Evolutionary conservation across 2,888 invertebrate genomes (phyloP).

Genomic region (Prosopocoilus inquinatus): DNA sequence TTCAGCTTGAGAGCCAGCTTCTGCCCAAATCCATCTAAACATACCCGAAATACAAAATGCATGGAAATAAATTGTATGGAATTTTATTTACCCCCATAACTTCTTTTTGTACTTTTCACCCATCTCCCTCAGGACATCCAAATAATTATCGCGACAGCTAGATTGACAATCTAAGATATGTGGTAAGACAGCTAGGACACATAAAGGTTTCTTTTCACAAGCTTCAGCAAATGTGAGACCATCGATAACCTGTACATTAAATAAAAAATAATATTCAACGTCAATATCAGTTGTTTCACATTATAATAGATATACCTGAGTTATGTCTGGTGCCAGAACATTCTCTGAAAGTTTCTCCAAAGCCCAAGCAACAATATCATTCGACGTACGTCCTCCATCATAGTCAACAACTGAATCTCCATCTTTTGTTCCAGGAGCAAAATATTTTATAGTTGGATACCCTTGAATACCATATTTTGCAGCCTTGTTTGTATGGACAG

Average conservation of each 20-base stretch:
- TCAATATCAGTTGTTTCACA: not conserved
- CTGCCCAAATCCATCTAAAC: slow-evolving; percentile 87
- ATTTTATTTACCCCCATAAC: slow-evolving; percentile 76
- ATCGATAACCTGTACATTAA: slow-evolving; percentile 47
- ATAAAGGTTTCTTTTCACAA: slow-evolving; percentile 84
- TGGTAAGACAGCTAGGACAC: slow-evolving; percentile 87
- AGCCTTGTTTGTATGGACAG: slow-evolving; percentile 81
- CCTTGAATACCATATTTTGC: slow-evolving; percentile 84
- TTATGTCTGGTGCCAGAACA: slow-evolving; percentile 84
- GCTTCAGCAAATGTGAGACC: slow-evolving; percentile 63
- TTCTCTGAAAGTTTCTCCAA: slow-evolving; percentile 82
- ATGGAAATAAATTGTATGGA: not conserved
- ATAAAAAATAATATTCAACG: not conserved
- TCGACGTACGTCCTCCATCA: slow-evolving; percentile 86
- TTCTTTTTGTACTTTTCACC: slow-evolving; percentile 92
- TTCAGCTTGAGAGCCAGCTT: slow-evolving; percentile 80
- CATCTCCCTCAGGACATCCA: slow-evolving; percentile 67
- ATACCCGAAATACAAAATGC: slow-evolving; percentile 21
- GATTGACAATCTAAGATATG: slow-evolving; percentile 95
- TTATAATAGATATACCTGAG: slow-evolving; percentile 57
- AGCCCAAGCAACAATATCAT: slow-evolving; percentile 90
- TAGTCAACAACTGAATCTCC: slow-evolving; percentile 75
- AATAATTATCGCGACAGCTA: slow-evolving; percentile 80
- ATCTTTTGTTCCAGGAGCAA: slow-evolving; percentile 73
- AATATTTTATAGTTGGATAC: slow-evolving; percentile 95